phyloP scores from a whole-genome alignment of 92 coral and sea anemone genomes.

The Epizoanthus stellaris region DNA sequence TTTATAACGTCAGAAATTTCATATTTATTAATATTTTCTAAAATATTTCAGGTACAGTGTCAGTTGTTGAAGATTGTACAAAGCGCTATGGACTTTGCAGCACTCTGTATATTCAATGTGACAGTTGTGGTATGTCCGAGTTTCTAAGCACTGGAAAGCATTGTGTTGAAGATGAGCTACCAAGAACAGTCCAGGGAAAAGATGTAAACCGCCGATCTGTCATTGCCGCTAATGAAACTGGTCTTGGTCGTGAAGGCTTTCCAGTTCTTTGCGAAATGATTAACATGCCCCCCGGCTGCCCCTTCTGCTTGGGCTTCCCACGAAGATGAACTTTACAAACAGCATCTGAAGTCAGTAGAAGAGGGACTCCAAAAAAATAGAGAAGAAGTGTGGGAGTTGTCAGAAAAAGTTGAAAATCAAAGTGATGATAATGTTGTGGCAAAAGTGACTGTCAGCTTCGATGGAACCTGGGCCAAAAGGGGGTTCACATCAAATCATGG shows the following conservation, averaged over 20 bases:
- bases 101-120: neutral
- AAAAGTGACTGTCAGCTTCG: slow-evolving; percentile 7
- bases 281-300: slow-evolving; percentile 9
- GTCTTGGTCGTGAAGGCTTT: slow-evolving; percentile 28
- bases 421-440: neutral
- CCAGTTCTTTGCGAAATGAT: slow-evolving; percentile 1
- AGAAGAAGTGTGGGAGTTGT: slow-evolving; percentile 7
- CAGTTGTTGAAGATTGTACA: neutral
- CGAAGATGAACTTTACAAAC: slow-evolving; percentile 20
- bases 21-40: neutral
- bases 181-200: slow-evolving; percentile 18
- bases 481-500: slow-evolving; percentile 28
- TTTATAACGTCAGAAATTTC: neutral
- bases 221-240: slow-evolving; percentile 19
- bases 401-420: neutral
- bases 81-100: slow-evolving; percentile 35
- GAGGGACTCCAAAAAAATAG: neutral
- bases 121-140: slow-evolving; percentile 4
- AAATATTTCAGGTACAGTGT: neutral
- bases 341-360: neutral
- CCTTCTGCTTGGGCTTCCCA: slow-evolving; percentile 15
- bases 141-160: slow-evolving; percentile 20
- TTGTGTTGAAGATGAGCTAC: neutral
- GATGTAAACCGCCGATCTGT: slow-evolving; percentile 24
- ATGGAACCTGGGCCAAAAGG: slow-evolving; percentile 29